phyloP scores from a whole-genome alignment of 2,888 invertebrate genomes.

The Stenchaetothrips biformis region DNA sequence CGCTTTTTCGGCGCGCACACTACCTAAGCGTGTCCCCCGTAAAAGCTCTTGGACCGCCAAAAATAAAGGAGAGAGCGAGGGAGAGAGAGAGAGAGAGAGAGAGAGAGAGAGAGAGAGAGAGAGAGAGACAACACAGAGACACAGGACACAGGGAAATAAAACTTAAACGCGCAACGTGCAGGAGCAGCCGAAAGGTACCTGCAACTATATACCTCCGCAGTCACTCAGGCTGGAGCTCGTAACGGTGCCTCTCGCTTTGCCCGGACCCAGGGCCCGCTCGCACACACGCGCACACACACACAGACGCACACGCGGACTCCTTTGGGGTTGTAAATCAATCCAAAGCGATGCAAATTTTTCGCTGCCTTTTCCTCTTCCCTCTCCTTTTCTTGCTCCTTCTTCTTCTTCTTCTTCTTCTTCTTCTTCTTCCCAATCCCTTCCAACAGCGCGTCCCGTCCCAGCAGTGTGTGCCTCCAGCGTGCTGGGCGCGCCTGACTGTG shows the following conservation, averaged over 20 bases:
- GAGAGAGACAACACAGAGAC: too few relatives aligned
- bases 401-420: background rate
- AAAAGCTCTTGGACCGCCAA: background rate
- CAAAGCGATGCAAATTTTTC: conserved; percentile 23
- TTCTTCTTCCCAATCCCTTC: background rate
- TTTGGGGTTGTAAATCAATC: background rate
- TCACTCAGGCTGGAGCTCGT: too few relatives aligned
- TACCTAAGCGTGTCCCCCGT: background rate
- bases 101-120: too few relatives aligned
- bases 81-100: too few relatives aligned
- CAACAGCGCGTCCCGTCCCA: background rate
- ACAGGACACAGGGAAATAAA: too few relatives aligned
- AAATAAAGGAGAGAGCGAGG: too few relatives aligned
- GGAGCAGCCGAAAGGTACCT: too few relatives aligned
- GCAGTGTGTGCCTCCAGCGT: background rate
- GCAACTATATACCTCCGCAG: too few relatives aligned
- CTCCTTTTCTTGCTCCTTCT: background rate
- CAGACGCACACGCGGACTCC: too few relatives aligned
- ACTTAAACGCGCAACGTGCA: too few relatives aligned
- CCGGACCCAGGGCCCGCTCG: background rate
- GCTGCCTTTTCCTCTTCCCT: background rate
- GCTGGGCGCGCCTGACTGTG: background rate
- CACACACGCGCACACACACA: too few relatives aligned
- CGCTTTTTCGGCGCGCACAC: background rate
- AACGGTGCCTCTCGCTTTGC: background rate